Evolutionary conservation across 2,888 invertebrate species (phyloP).

Genomic region (Dione vanillae): DNA sequence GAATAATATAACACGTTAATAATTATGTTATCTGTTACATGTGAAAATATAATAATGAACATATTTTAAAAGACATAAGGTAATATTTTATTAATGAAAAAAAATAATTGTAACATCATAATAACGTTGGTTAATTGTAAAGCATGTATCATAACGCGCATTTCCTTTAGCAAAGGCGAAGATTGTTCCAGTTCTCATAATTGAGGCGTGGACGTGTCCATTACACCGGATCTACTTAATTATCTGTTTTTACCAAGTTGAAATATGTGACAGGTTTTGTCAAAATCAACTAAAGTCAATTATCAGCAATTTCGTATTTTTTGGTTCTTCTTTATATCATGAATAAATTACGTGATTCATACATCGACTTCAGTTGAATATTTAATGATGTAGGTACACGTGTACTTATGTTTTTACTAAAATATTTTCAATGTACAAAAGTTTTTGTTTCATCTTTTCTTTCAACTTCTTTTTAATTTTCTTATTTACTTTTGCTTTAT

Average conservation of each 20-base stretch:
- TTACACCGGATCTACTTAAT: slow-evolving; percentile 47
- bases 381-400: background rate
- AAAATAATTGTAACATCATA: background rate
- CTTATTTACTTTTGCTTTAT: background rate
- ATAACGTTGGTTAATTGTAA: slow-evolving; percentile 39
- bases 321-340: slow-evolving; percentile 4
- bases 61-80: too few relatives aligned
- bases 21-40: too few relatives aligned
- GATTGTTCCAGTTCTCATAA: slow-evolving; percentile 70
- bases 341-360: background rate
- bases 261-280: slow-evolving; percentile 14
- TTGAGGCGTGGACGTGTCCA: slow-evolving; percentile 58
- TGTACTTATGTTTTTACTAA: background rate
- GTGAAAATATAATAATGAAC: too few relatives aligned
- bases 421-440: too few relatives aligned
- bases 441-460: too few relatives aligned
- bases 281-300: slow-evolving; percentile 8
- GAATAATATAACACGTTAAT: too few relatives aligned
- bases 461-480: background rate
- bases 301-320: background rate
- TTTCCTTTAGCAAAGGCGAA: slow-evolving; percentile 55
- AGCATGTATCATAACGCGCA: slow-evolving; percentile 44
- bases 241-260: slow-evolving; percentile 9
- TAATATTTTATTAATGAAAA: background rate
- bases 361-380: background rate